Evolutionary conservation across 2,113 vertebrate species (phyloP).

Genomic region (Varanus komodoensis): DNA sequence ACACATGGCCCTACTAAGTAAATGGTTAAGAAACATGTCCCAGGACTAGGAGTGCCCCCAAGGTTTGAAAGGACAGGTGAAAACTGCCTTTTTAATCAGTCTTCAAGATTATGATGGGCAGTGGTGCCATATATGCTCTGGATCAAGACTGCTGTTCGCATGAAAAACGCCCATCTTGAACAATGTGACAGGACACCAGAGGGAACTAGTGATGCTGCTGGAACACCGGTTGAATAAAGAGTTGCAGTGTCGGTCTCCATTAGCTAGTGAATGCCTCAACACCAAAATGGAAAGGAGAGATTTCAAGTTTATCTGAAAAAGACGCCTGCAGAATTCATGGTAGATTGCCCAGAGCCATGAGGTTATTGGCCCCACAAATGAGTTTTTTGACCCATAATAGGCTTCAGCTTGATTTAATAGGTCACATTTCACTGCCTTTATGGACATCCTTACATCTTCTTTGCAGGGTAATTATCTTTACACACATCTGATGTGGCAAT

Average conservation of each 20-base stretch:
- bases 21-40: not conserved
- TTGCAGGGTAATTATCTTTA: conserved; percentile 82
- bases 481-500: conserved; percentile 76
- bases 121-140: not conserved
- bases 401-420: conserved; percentile 82
- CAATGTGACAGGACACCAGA: not conserved
- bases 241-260: not conserved
- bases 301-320: conserved; percentile 70
- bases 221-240: not conserved
- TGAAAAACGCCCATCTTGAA: not conserved
- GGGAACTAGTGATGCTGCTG: not conserved
- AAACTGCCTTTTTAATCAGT: not conserved
- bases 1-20: not conserved
- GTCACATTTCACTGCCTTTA: conserved; percentile 82
- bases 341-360: conserved; percentile 73
- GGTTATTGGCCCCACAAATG: conserved; percentile 76
- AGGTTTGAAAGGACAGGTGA: not conserved
- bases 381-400: conserved; percentile 81
- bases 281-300: conserved; percentile 51
- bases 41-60: not conserved
- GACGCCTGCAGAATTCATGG: conserved; percentile 80
- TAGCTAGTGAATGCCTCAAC: not conserved
- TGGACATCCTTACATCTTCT: conserved; percentile 79
- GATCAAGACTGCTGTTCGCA: not conserved
- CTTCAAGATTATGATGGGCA: not conserved